These are phyloP conservation scores for Pocillopora verrucosa DNA, from an alignment of 64 coral and sea anemone genomes.

Conservation along the genomic window DNA sequence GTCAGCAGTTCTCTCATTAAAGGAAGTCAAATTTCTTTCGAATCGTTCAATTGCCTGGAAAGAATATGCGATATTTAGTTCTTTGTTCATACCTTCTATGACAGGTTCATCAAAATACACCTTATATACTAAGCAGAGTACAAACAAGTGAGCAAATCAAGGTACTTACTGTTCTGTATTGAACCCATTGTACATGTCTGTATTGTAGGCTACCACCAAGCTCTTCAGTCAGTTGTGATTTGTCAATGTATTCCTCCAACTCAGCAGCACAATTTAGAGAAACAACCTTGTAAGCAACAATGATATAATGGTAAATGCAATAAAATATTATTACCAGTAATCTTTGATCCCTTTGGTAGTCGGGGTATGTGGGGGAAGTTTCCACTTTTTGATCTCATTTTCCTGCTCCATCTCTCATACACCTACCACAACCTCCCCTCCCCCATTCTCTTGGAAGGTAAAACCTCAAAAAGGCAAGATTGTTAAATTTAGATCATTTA, in stretches of 20 bases:
- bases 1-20: constrained; percentile 25
- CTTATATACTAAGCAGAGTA: too few relatives aligned
- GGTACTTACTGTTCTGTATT: constrained; percentile 73
- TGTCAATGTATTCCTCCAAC: constrained; percentile 67
- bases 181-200: constrained; percentile 75
- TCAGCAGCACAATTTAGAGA: constrained; percentile 59
- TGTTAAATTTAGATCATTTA: too few relatives aligned
- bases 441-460: too few relatives aligned
- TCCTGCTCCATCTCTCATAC: too few relatives aligned
- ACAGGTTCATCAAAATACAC: too few relatives aligned
- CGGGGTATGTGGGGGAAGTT: too few relatives aligned
- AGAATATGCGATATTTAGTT: background rate
- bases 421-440: too few relatives aligned
- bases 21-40: constrained; percentile 37
- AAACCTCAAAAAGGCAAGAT: too few relatives aligned
- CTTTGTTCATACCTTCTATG: too few relatives aligned
- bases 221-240: constrained; percentile 68
- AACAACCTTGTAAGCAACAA: constrained; percentile 42
- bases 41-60: constrained; percentile 87
- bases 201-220: constrained; percentile 78
- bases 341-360: background rate
- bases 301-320: background rate
- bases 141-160: too few relatives aligned
- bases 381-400: too few relatives aligned
- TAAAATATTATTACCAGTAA: background rate